Conservation (phyloP, 2,797 vertebrate species). For the Galagoides demidoff region DNA sequence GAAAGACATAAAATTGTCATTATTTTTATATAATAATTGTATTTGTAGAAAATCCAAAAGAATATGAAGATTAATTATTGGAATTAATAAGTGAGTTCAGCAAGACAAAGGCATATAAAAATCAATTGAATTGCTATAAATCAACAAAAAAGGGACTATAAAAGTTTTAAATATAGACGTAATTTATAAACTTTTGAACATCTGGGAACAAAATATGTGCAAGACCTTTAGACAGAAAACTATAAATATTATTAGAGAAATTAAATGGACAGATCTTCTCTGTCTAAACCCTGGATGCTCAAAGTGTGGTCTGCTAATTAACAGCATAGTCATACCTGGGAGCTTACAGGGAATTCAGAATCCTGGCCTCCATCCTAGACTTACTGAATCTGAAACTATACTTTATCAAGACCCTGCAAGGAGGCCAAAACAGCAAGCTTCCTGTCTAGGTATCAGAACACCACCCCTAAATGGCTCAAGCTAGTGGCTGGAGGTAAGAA, state of each 20-base stretch:
- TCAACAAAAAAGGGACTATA: slow-evolving; percentile 66
- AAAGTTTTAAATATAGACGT: slow-evolving; percentile 66
- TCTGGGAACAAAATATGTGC: slow-evolving; percentile 49
- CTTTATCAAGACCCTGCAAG: not conserved
- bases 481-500: not conserved
- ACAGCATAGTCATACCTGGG: not conserved
- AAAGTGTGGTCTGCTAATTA: not conserved
- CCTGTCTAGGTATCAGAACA: not conserved
- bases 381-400: slow-evolving; percentile 29
- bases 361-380: not conserved
- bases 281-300: not conserved
- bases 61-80: slow-evolving; percentile 64
- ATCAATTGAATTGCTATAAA: slow-evolving; percentile 67
- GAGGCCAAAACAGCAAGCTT: not conserved
- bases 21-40: slow-evolving; percentile 64
- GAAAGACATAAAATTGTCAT: slow-evolving; percentile 65
- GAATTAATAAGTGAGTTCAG: slow-evolving; percentile 61
- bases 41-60: slow-evolving; percentile 69
- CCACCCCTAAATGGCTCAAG: not conserved
- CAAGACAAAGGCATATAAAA: slow-evolving; percentile 65
- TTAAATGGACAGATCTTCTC: not conserved
- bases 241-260: slow-evolving; percentile 65
- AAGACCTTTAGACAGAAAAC: slow-evolving; percentile 68
- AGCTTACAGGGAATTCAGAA: not conserved
- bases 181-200: slow-evolving; percentile 74